Percentiles rank a stretch among this genome's conserved stretches.
Evolutionary conservation across 2,113 vertebrate species (phyloP).

Genomic region (Pipra filicauda): DNA sequence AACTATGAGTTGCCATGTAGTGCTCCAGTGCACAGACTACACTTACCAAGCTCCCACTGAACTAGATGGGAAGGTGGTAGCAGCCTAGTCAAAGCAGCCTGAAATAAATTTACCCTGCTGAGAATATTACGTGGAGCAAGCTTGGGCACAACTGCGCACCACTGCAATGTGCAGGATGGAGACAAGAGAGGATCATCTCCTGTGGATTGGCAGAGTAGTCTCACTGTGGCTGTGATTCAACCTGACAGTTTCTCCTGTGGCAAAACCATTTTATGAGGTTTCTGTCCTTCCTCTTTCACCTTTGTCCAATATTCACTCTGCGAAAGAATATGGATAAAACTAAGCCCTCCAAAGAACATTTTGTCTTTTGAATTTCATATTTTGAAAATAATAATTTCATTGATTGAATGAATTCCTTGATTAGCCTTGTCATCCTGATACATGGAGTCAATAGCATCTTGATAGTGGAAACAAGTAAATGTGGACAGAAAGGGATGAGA

Average conservation of each 20-base stretch:
- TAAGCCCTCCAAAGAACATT: neutral
- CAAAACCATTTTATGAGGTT: neutral
- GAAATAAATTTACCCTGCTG: neutral
- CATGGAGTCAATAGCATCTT: neutral
- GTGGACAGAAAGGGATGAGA: neutral
- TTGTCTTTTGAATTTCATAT: neutral
- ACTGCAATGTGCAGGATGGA: neutral
- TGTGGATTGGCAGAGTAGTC: neutral
- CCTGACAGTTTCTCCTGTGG: neutral
- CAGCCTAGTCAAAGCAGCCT: neutral
- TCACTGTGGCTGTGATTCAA: neutral
- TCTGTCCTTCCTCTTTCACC: neutral
- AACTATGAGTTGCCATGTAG: rapidly evolving
- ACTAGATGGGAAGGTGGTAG: neutral
- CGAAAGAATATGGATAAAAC: neutral
- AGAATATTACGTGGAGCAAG: neutral
- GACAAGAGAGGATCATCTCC: neutral
- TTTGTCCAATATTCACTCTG: neutral
- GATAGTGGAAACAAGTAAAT: neutral
- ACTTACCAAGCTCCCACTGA: neutral
- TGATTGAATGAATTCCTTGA: neutral
- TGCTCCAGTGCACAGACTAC: neutral
- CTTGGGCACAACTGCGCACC: neutral
- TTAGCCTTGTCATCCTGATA: neutral
- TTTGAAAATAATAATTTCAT: neutral